phyloP scores from a whole-genome alignment of 30 jellyfish, hydroid and myxozoan species.

The Pseudorhiza aurosa region DNA sequence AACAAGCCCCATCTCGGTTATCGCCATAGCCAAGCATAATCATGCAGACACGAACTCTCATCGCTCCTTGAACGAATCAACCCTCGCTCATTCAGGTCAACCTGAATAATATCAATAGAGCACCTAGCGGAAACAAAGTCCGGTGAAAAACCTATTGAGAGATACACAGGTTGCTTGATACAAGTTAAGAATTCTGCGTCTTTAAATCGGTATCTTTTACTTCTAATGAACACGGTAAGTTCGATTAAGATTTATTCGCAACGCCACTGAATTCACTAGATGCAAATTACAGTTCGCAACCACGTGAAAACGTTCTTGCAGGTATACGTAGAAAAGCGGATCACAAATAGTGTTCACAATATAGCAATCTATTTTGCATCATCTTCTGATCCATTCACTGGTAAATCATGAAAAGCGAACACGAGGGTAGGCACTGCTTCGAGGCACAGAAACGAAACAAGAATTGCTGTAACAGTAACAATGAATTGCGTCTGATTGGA shows the following conservation, averaged over 20 bases:
- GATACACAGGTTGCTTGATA: no score
- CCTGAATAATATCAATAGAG: no score
- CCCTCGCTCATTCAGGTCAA: no score
- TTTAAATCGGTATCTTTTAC: no score
- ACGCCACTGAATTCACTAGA: neutral
- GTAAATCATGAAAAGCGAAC: neutral
- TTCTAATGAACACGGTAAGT: no score
- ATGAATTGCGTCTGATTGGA: conserved; percentile 7
- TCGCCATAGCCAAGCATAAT: no score
- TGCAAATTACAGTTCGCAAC: neutral
- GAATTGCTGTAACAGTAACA: conserved; percentile 18
- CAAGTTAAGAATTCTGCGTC: no score
- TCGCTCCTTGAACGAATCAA: no score
- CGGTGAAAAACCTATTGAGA: no score
- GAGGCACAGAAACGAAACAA: conserved; percentile 2
- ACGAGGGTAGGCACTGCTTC: conserved; percentile 10
- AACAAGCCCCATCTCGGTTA: no score
- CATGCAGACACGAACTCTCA: no score
- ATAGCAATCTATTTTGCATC: neutral
- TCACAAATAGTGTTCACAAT: conserved; percentile 12
- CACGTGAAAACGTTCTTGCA: conserved; percentile 11
- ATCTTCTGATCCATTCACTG: neutral
- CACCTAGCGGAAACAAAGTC: no score
- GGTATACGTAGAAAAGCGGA: conserved; percentile 6
- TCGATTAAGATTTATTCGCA: neutral